Evolutionary conservation across 37 sponge, comb jelly and placozoan species (phyloP).

Genomic region (Aplysina aerophoba): DNA sequence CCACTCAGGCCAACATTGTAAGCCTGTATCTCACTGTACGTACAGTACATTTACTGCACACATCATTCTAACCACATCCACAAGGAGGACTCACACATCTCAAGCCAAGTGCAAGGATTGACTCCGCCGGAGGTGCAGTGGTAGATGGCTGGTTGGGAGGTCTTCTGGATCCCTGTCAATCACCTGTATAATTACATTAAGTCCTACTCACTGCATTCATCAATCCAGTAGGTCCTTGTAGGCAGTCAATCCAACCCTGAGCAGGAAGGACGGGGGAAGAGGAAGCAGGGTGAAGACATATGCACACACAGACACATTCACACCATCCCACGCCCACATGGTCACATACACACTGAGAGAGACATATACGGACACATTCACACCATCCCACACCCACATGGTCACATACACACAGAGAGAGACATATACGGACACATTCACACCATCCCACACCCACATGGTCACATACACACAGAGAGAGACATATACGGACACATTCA

Average conservation of each 20-base stretch:
- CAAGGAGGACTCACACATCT: conserved; percentile 50
- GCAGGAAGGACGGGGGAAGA: no score
- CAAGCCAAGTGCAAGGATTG: conserved; percentile 69
- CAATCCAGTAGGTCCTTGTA: conserved; percentile 80
- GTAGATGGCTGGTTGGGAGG: conserved; percentile 68
- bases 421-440: background rate
- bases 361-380: background rate
- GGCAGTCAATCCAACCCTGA: conserved; percentile 90
- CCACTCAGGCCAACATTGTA: no score
- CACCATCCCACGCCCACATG: background rate
- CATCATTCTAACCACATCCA: background rate
- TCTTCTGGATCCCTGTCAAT: conserved; percentile 37
- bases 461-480: background rate
- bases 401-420: background rate
- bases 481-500: background rate
- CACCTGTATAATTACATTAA: conserved; percentile 30
- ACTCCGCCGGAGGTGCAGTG: conserved; percentile 55
- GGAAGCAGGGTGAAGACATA: no score
- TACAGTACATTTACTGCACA: no score
- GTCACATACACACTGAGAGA: background rate
- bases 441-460: no score
- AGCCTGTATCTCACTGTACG: no score
- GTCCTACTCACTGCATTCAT: conserved; percentile 73
- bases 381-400: no score
- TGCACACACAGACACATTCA: background rate